Conservation (phyloP, 2,797 vertebrate genomes). For the Enteromius anoplus region DNA sequence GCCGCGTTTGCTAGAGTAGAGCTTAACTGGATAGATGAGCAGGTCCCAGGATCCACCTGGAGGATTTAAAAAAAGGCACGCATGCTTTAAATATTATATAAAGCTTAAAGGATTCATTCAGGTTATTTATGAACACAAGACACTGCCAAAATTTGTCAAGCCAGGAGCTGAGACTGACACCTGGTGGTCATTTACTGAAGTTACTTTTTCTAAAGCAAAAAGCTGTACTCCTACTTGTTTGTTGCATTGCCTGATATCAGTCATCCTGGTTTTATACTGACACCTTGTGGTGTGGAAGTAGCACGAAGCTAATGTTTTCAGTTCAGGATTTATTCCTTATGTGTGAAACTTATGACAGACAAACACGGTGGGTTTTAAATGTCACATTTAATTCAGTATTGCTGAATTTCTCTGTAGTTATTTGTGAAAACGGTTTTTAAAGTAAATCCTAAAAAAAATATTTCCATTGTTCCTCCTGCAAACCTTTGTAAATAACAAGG, state of each 20-base stretch:
- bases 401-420: background rate
- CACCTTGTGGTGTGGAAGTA: background rate
- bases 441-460: background rate
- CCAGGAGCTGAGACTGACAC: conserved; percentile 1
- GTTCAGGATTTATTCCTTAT: background rate
- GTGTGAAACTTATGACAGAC: background rate
- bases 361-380: background rate
- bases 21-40: background rate
- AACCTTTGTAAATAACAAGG: background rate
- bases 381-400: background rate
- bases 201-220: background rate
- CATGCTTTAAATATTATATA: background rate
- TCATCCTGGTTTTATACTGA: background rate
- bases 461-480: background rate
- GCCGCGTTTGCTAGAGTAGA: background rate
- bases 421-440: background rate
- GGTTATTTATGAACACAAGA: background rate
- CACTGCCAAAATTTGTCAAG: background rate
- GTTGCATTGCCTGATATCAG: background rate
- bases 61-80: background rate
- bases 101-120: background rate
- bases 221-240: background rate
- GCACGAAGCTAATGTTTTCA: background rate
- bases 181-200: conserved; percentile 13
- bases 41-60: background rate